Evolutionary conservation across 2,113 vertebrate genomes (phyloP).

Genomic region (Psilopsiagon aurifrons): DNA sequence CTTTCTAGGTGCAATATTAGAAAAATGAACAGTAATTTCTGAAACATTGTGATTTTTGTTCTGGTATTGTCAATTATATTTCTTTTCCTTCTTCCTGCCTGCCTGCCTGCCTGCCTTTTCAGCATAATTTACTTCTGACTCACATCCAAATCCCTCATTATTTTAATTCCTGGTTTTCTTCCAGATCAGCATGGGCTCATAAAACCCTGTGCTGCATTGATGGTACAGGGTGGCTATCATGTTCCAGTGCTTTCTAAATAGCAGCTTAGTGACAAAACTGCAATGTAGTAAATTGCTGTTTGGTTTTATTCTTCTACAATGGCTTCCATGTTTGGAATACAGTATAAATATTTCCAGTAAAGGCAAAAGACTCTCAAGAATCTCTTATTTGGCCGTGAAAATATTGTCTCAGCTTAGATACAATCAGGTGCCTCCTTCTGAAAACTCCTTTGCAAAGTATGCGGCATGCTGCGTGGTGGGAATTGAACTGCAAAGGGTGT

Average conservation of each 20-base stretch:
- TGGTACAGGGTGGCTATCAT: neutral
- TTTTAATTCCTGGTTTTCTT: constrained; percentile 23
- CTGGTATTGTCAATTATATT: neutral
- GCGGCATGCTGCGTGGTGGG: neutral
- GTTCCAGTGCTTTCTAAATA: neutral
- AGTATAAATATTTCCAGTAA: neutral
- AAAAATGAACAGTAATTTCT: constrained; percentile 5
- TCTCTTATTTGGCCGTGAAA: neutral
- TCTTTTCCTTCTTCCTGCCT: neutral
- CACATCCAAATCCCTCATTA: neutral
- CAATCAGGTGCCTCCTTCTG: neutral
- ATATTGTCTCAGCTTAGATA: neutral
- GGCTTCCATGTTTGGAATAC: neutral
- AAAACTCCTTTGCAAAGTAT: neutral
- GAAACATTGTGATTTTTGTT: neutral
- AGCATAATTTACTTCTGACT: neutral
- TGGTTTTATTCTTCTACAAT: neutral
- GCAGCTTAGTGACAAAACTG: neutral
- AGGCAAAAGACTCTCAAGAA: neutral
- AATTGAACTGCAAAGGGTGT: neutral
- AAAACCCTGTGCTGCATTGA: neutral
- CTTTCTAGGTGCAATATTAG: neutral
- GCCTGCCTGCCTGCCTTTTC: neutral
- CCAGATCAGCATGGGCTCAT: neutral
- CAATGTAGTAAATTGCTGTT: neutral